A percentile compares a stretch with the other conserved stretches of the same genome.
phyloP scores from a whole-genome alignment of 2,113 vertebrate genomes.

The Hippocampus guttulatus region DNA sequence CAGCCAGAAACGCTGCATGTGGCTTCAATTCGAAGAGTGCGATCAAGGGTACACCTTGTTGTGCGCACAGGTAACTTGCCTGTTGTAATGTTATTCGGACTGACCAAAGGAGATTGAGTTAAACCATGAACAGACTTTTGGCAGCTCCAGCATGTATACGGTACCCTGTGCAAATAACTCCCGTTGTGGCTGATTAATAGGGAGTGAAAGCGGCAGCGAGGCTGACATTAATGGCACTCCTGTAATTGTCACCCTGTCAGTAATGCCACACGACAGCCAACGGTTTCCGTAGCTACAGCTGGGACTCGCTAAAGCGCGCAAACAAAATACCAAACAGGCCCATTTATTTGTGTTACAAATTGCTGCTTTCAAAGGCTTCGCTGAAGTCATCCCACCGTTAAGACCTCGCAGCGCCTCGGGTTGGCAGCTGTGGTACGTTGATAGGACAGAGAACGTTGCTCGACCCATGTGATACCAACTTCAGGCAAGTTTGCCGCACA shows the following conservation, averaged over 20 bases:
- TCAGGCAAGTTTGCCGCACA: constrained; percentile 2
- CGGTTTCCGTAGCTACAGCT: constrained; percentile 69
- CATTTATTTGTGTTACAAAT: constrained; percentile 72
- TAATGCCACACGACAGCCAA: constrained; percentile 68
- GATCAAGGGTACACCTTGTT: constrained; percentile 5
- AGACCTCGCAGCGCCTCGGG: constrained; percentile 44
- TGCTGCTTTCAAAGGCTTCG: constrained; percentile 65
- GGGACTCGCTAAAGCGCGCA: constrained; percentile 60
- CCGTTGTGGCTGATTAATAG: constrained; percentile 66
- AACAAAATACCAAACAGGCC: constrained; percentile 71
- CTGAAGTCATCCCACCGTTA: constrained; percentile 56
- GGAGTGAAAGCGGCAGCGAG: constrained; percentile 53
- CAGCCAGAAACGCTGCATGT: constrained; percentile 26
- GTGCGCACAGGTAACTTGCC: constrained; percentile 30
- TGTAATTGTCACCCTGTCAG: constrained; percentile 75
- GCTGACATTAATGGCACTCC: constrained; percentile 68
- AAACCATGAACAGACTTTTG: constrained; percentile 65
- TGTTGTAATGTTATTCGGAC: constrained; percentile 43
- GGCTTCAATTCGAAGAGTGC: not conserved
- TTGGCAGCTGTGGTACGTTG: constrained; percentile 55
- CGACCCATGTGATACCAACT: constrained; percentile 38
- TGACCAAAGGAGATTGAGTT: constrained; percentile 56
- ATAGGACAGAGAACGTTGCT: constrained; percentile 50
- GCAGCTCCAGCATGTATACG: constrained; percentile 58
- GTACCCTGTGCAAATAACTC: constrained; percentile 61